Conservation (phyloP, 2,888 invertebrate species). For the Diloba caeruleocephala region DNA sequence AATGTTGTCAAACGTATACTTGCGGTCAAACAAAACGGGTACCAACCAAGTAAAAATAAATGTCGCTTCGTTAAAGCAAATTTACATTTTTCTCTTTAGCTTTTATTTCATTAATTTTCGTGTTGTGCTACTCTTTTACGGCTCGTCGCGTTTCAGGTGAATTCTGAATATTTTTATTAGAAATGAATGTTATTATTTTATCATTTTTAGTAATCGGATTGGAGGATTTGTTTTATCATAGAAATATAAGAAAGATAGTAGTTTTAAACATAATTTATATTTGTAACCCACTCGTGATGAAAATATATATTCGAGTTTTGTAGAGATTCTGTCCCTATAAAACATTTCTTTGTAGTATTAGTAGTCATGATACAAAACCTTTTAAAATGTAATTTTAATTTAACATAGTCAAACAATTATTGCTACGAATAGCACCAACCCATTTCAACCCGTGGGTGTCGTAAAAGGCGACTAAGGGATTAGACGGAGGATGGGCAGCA, state of each 20-base stretch:
- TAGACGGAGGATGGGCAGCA: too few relatives aligned
- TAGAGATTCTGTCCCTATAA: background rate
- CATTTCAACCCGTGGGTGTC: too few relatives aligned
- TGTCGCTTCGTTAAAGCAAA: conserved; percentile 81
- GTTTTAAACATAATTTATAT: background rate
- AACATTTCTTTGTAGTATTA: too few relatives aligned
- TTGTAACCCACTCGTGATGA: background rate
- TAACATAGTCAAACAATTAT: too few relatives aligned
- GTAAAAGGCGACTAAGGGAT: too few relatives aligned
- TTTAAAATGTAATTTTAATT: too few relatives aligned
- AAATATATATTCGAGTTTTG: background rate
- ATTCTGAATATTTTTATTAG: conserved; percentile 60
- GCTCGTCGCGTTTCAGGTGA: conserved; percentile 55
- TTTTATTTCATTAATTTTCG: conserved; percentile 73
- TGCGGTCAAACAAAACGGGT: conserved; percentile 60
- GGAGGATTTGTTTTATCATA: conserved; percentile 6
- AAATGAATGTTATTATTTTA: conserved; percentile 55
- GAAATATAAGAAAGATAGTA: background rate
- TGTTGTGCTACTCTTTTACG: conserved; percentile 61
- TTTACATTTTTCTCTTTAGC: conserved; percentile 78
- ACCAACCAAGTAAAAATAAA: conserved; percentile 72
- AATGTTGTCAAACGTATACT: conserved; percentile 59
- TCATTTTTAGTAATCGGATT: conserved; percentile 2
- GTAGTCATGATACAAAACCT: too few relatives aligned
- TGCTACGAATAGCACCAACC: too few relatives aligned